Percentiles rank a stretch among this genome's conserved stretches.
Conservation (phyloP, 2,797 vertebrate genomes). For the Erethizon dorsatum region DNA sequence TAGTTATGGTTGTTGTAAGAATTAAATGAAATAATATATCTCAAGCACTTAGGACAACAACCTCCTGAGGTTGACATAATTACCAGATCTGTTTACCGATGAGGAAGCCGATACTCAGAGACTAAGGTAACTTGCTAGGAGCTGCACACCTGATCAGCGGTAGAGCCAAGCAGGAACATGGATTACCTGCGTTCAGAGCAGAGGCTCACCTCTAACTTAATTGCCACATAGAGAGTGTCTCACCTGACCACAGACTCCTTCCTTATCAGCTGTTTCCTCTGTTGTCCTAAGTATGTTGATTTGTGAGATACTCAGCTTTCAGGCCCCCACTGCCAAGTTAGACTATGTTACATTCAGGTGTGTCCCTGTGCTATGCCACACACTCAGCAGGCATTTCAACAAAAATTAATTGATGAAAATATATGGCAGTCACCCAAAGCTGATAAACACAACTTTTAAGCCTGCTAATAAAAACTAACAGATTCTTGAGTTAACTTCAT, state of each 20-base stretch:
- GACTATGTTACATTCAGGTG: slow-evolving; percentile 65
- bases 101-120: not conserved
- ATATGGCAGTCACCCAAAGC: slow-evolving; percentile 65
- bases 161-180: not conserved
- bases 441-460: slow-evolving; percentile 72
- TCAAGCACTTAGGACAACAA: not conserved
- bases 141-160: not conserved
- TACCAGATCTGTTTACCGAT: not conserved
- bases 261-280: not conserved
- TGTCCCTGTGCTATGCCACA: slow-evolving; percentile 43
- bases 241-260: not conserved
- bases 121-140: not conserved
- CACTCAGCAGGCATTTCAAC: slow-evolving; percentile 63
- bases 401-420: slow-evolving; percentile 80
- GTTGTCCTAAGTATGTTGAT: not conserved
- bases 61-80: not conserved
- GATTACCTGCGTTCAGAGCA: not conserved
- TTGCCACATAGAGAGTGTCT: not conserved
- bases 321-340: slow-evolving; percentile 72
- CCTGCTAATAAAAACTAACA: slow-evolving; percentile 53
- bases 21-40: slow-evolving; percentile 4
- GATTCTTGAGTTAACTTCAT: slow-evolving; percentile 42
- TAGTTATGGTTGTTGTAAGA: not conserved
- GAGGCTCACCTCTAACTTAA: not conserved
- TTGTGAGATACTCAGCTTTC: slow-evolving; percentile 63